phyloP scores from a whole-genome alignment of 2,888 invertebrate genomes.

The Zaprionus lineosus region DNA sequence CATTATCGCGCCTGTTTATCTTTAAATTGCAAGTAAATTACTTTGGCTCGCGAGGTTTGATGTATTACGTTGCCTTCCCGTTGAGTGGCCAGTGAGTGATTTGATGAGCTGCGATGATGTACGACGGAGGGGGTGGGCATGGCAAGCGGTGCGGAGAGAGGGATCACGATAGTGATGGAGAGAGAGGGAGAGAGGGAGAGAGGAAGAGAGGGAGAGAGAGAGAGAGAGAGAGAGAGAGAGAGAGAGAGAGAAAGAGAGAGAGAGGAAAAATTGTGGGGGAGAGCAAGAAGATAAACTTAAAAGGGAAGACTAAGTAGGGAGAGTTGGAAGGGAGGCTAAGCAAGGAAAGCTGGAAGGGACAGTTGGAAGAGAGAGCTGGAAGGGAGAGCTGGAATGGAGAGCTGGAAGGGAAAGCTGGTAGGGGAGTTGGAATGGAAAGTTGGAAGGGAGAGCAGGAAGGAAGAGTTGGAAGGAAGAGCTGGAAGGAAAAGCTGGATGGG shows the following conservation, averaged over 20 bases:
- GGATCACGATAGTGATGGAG: not conserved
- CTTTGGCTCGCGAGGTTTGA: slow-evolving; percentile 71
- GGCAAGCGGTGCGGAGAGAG: not conserved
- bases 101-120: slow-evolving; percentile 51
- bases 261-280: too few species aligned
- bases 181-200: not conserved
- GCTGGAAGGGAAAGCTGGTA: too few species aligned
- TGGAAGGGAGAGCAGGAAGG: too few species aligned
- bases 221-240: not conserved
- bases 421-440: too few species aligned
- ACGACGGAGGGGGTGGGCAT: not conserved
- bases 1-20: slow-evolving; percentile 80
- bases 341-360: too few species aligned
- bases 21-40: slow-evolving; percentile 79
- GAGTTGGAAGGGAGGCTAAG: too few species aligned
- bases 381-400: too few species aligned
- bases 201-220: not conserved
- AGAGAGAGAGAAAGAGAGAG: not conserved
- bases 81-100: slow-evolving; percentile 72
- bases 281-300: too few species aligned
- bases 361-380: too few species aligned
- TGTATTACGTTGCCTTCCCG: slow-evolving; percentile 67
- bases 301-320: too few species aligned
- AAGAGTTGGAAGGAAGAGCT: too few species aligned
- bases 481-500: too few species aligned